Conservation (phyloP, 2,113 vertebrate species). For the Gulo gulo region DNA sequence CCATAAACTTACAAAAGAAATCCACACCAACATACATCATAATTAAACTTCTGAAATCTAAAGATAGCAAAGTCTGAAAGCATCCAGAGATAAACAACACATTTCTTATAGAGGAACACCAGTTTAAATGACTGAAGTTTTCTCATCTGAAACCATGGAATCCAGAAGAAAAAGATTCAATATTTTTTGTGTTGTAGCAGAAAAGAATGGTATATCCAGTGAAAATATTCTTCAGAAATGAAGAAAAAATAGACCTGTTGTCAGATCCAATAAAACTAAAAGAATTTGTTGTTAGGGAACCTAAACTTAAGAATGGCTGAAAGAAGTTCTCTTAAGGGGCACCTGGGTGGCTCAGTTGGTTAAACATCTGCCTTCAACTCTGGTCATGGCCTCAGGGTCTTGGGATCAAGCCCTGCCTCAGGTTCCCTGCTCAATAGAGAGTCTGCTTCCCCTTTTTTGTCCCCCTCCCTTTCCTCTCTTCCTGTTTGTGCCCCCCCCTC, state of each 20-base stretch:
- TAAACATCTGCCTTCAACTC: neutral
- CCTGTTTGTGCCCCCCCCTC: neutral
- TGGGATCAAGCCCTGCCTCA: neutral
- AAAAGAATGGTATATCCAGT: neutral
- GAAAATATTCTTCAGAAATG: neutral
- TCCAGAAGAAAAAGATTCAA: neutral
- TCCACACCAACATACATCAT: neutral
- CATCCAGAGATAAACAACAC: neutral
- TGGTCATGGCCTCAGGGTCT: too few species aligned
- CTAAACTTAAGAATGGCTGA: neutral
- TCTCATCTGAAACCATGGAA: neutral
- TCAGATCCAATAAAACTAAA: neutral
- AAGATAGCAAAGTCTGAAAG: neutral
- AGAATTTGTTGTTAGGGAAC: neutral
- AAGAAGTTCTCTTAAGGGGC: neutral
- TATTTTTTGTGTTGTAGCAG: neutral
- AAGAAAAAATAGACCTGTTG: neutral
- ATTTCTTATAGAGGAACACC: neutral
- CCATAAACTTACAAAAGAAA: neutral
- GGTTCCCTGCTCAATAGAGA: neutral
- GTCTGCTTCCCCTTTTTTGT: neutral
- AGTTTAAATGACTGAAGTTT: neutral
- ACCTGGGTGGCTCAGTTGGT: neutral
- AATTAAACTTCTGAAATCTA: neutral
- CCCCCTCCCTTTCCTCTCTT: neutral